Base-by-base conservation (phyloP, 2,113 vertebrate species). In the Struthio camelus region DNA sequence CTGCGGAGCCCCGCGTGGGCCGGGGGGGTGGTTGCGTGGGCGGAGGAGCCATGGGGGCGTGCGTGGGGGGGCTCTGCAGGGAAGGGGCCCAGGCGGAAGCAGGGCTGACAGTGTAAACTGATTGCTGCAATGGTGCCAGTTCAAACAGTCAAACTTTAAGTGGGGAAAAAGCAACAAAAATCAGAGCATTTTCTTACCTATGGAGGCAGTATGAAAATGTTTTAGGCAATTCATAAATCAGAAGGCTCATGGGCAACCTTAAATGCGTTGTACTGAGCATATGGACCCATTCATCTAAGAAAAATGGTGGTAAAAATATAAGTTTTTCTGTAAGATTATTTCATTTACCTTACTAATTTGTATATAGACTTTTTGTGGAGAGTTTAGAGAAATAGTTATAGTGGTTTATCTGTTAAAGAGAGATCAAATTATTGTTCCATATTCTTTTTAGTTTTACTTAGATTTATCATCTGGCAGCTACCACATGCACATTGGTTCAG, bases 131-230 rank as follows among this genome's bases (percentile, higher is more conserved):
- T 36, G 34, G 10, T 2, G 20, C 9, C 8, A 5, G 42, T 16
- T 32, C 16, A 3, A 9, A 10, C 34, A 1, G 40, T 13, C 2
- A 5, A 5, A 8, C 20, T 20, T 9, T 32, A 4, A 2, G 7
- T 6, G 62, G 16, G 56, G 11, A 11, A 4, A 3, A 14, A 5
- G 1, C 8, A 8, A 1, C 20, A 3, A 3, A 8, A 8, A 0
- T 42, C 46, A 4, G 28, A 12, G 61, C 6, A 3, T 6, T 17
- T 61, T 22, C 19, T 13, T 20, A 7, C 1, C 30, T 3, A 1
- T 6, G 3, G 87, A 13, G 6, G 1, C 8, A 9, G 23, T 25
- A 0, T 7, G 70, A 32, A 7, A 53, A 24, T 20, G 20, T 10
- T 22, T 10, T 6, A 28, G 27, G 42, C 6, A 0, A 12, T 27